phyloP scores from a whole-genome alignment of 1,140 invertebrate species.

The Drosophila pallidifrons region DNA sequence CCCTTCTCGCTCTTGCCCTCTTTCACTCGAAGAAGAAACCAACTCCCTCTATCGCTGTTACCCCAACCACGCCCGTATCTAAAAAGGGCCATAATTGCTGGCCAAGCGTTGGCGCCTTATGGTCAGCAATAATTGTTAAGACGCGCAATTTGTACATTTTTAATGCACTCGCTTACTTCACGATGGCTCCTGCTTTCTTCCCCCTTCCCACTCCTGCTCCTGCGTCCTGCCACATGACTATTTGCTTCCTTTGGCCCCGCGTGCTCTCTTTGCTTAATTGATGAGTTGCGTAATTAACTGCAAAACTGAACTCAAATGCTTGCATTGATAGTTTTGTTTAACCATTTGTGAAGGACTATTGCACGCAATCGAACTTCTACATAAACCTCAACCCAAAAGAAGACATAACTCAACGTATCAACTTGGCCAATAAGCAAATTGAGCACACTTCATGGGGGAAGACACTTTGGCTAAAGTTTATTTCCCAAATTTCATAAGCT shows the following conservation, averaged over 20 bases:
- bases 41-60: neutral
- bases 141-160: constrained; percentile 82
- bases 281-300: constrained; percentile 84
- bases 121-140: constrained; percentile 79
- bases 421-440: constrained; percentile 24
- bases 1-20: constrained; percentile 6
- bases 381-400: neutral
- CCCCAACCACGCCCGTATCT: constrained; percentile 30
- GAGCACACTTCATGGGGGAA: neutral
- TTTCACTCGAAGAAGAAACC: neutral
- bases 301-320: constrained; percentile 66
- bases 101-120: constrained; percentile 57
- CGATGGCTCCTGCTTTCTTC: constrained; percentile 9
- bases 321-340: constrained; percentile 62
- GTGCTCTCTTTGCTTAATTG: constrained; percentile 60
- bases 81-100: constrained; percentile 73
- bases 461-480: neutral
- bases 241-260: neutral
- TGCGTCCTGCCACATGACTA: neutral
- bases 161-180: constrained; percentile 56
- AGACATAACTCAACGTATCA: neutral
- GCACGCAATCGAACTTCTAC: constrained; percentile 34
- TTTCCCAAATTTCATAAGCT: neutral
- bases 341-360: constrained; percentile 25
- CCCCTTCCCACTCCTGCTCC: no score